phyloP scores from a whole-genome alignment of 2,797 vertebrate species.

The Apogon talboti region DNA sequence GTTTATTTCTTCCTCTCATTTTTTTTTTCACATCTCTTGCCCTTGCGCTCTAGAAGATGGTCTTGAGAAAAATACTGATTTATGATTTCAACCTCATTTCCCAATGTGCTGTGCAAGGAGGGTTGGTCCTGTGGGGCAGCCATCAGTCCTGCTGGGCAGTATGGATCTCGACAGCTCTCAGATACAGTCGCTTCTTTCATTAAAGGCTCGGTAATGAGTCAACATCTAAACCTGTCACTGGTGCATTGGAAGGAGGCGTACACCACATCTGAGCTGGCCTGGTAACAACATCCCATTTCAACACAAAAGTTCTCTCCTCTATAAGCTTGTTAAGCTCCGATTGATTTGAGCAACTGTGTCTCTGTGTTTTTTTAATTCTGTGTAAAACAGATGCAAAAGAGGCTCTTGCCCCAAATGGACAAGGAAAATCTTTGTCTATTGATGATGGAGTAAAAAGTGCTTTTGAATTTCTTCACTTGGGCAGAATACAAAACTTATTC shows the following conservation, averaged over 20 bases:
- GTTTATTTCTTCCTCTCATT: conserved; percentile 3
- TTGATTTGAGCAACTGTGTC: background rate
- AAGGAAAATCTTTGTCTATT: conserved; percentile 1
- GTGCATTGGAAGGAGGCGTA: conserved; percentile 16
- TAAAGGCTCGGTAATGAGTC: conserved; percentile 65
- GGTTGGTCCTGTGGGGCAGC: conserved; percentile 46
- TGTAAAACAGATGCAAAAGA: conserved; percentile 15
- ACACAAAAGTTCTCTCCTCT: conserved; percentile 6
- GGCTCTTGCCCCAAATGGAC: background rate
- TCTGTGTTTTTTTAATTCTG: conserved; percentile 9
- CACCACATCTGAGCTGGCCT: conserved; percentile 4
- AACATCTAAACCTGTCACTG: conserved; percentile 50
- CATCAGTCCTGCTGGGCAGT: conserved; percentile 62
- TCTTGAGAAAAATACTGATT: conserved; percentile 32
- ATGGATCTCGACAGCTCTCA: conserved; percentile 63
- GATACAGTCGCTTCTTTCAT: conserved; percentile 62
- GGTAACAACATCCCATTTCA: conserved; percentile 11
- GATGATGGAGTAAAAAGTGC: conserved; percentile 1
- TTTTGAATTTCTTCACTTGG: background rate
- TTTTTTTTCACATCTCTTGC: conserved; percentile 11
- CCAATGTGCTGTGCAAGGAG: conserved; percentile 44
- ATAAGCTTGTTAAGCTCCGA: conserved; percentile 1
- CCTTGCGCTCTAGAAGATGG: conserved; percentile 8
- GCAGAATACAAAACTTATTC: conserved; percentile 3
- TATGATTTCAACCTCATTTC: conserved; percentile 59